These are phyloP conservation scores for Megalops cyprinoides DNA, from an alignment of 2,797 vertebrate species.

Conservation along the genomic window DNA sequence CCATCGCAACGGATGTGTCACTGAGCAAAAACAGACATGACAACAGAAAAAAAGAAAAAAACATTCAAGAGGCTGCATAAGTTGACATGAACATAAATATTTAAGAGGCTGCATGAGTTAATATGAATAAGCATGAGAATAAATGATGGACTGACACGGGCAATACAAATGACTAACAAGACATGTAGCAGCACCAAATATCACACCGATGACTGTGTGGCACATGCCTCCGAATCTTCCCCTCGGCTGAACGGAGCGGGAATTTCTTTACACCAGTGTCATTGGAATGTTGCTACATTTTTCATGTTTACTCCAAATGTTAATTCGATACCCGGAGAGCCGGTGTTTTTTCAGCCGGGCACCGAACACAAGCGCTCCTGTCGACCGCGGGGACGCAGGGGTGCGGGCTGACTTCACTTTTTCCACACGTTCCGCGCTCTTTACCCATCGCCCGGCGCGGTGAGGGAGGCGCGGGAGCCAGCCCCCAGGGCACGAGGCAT, in stretches of 20 bases:
- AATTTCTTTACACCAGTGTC: background rate
- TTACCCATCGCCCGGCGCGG: conserved; percentile 44
- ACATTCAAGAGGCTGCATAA: too few species aligned
- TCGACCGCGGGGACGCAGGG: conserved; percentile 20
- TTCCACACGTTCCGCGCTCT: conserved; percentile 56
- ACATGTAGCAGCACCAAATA: too few species aligned
- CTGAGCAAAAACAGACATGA: background rate
- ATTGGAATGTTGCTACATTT: too few species aligned
- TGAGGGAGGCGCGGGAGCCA: conserved; percentile 28
- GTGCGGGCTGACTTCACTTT: conserved; percentile 52
- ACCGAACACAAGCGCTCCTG: too few species aligned
- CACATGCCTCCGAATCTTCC: too few species aligned
- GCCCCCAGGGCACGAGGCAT: conserved; percentile 43
- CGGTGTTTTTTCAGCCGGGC: background rate
- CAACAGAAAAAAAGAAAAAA: conserved; percentile 3
- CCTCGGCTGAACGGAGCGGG: too few species aligned
- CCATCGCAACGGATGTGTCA: background rate
- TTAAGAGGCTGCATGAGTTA: background rate
- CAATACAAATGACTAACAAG: too few species aligned
- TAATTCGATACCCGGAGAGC: background rate
- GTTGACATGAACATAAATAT: too few species aligned
- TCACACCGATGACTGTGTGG: too few species aligned
- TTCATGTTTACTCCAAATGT: too few species aligned
- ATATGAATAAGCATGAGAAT: conserved; percentile 1
- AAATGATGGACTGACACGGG: background rate